Conservation (phyloP, 2,888 invertebrate species). For the Drosophila stalkeri region DNA sequence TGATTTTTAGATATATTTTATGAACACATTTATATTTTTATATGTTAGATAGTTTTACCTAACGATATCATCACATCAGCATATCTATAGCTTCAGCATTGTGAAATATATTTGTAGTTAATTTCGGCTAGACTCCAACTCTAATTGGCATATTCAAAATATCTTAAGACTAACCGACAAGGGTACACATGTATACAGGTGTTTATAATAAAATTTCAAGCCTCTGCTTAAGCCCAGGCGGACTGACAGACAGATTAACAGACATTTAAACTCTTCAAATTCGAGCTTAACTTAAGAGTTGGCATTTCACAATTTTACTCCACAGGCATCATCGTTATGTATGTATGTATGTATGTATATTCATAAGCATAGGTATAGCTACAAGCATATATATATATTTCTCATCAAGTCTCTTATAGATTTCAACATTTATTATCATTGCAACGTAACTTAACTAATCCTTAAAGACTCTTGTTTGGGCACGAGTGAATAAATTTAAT, state of each 20-base stretch:
- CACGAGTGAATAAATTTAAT: not conserved
- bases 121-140: not conserved
- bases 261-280: not conserved
- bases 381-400: no score
- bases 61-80: not conserved
- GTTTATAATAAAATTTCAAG: not conserved
- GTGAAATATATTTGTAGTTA: not conserved
- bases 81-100: not conserved
- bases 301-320: not conserved
- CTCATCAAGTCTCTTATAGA: no score
- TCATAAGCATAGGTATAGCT: not conserved
- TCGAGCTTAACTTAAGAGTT: not conserved
- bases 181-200: no score
- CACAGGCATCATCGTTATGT: not conserved
- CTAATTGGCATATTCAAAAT: not conserved
- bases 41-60: not conserved
- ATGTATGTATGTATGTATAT: not conserved
- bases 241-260: not conserved
- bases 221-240: not conserved
- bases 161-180: not conserved
- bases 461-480: not conserved
- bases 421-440: not conserved
- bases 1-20: not conserved
- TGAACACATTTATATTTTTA: not conserved
- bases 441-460: not conserved